Conservation (phyloP, 1,140 invertebrate genomes). For the Caenorhabditis elegans region DNA sequence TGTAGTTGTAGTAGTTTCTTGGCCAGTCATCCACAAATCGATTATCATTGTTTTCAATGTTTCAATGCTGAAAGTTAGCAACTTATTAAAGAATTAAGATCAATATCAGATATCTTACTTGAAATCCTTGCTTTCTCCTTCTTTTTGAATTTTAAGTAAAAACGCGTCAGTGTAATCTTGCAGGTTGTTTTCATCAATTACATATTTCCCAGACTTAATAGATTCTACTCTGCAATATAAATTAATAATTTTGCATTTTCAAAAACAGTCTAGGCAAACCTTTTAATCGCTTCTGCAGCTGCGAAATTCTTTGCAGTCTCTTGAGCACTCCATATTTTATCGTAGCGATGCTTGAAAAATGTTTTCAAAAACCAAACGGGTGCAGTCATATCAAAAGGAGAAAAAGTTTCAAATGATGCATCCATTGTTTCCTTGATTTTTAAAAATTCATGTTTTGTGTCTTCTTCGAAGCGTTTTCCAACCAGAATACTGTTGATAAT, state of each 20-base stretch:
- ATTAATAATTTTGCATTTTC: neutral
- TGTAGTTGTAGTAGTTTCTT: conserved; percentile 31
- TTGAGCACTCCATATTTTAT: neutral
- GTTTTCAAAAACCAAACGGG: neutral
- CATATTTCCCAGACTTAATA: neutral
- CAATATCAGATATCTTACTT: neutral
- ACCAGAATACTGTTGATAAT: conserved; percentile 41
- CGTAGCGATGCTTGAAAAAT: neutral
- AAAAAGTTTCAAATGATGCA: neutral
- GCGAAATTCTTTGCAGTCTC: neutral
- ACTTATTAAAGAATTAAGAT: neutral
- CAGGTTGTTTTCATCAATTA: neutral
- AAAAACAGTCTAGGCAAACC: no score
- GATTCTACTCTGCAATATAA: neutral
- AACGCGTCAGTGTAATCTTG: conserved; percentile 18
- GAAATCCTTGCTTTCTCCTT: neutral
- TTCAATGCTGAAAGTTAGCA: neutral
- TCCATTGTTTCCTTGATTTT: neutral
- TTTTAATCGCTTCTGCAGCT: neutral
- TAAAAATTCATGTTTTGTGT: conserved; percentile 29
- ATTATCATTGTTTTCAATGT: neutral
- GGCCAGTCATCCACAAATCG: conserved; percentile 32
- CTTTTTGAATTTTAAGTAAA: neutral
- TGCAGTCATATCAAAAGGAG: neutral
- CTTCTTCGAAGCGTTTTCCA: conserved; percentile 24